Conservation (phyloP, 2,888 invertebrate species). For the Cryptus armator region DNA sequence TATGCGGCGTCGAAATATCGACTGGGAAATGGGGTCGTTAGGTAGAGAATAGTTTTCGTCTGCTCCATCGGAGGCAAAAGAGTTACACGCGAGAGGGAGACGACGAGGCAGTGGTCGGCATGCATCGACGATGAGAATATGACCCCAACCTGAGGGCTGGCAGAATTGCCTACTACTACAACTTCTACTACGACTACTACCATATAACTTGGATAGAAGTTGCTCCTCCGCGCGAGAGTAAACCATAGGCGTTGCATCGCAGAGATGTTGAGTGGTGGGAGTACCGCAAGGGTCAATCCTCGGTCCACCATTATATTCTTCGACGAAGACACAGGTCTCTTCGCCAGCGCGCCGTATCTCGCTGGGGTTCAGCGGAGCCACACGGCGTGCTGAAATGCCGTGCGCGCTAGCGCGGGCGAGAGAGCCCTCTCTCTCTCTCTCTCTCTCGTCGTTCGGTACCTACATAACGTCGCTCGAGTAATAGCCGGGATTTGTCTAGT, state of each 20-base stretch:
- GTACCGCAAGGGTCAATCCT: slow-evolving; percentile 85
- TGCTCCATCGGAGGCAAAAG: not conserved
- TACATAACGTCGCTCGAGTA: slow-evolving; percentile 74
- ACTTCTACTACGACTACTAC: slow-evolving; percentile 23
- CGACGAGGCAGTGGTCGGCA: slow-evolving; percentile 67
- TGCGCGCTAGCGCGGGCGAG: slow-evolving; percentile 14
- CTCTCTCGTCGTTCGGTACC: slow-evolving; percentile 73
- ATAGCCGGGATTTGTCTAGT: slow-evolving; percentile 78
- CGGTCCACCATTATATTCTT: slow-evolving; percentile 82
- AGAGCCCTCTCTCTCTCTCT: too few species aligned
- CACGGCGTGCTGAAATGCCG: slow-evolving; percentile 66
- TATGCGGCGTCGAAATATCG: too few species aligned
- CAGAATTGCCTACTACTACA: slow-evolving; percentile 35
- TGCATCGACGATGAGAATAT: slow-evolving; percentile 83
- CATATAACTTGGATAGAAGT: slow-evolving; percentile 35
- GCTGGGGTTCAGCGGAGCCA: slow-evolving; percentile 53
- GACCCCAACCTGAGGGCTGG: slow-evolving; percentile 77
- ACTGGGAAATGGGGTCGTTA: slow-evolving; percentile 6
- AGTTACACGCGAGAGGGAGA: slow-evolving; percentile 50
- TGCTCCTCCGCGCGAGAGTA: slow-evolving; percentile 58
- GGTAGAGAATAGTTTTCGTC: not conserved
- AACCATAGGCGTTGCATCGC: slow-evolving; percentile 72
- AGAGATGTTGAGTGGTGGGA: slow-evolving; percentile 78
- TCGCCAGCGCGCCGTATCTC: slow-evolving; percentile 22
- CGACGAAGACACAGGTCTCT: slow-evolving; percentile 70